These are phyloP conservation scores for Rhinogobius similis DNA, from an alignment of 2,113 vertebrate species.

Conservation along the genomic window DNA sequence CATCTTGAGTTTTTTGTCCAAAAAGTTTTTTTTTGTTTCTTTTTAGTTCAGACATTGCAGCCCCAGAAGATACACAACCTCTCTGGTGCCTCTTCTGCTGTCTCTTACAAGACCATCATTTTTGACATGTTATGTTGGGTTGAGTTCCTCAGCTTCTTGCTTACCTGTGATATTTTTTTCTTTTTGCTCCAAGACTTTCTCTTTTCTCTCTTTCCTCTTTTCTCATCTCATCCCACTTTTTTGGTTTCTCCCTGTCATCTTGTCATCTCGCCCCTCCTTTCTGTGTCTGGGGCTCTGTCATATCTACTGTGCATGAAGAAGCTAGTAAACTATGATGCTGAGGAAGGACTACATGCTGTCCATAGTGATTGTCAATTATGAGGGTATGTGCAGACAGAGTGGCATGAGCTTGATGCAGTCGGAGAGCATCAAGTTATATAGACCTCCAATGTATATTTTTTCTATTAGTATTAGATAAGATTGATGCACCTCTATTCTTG, in stretches of 20 bases:
- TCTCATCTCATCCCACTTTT: conserved; percentile 17
- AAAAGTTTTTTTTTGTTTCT: conserved; percentile 20
- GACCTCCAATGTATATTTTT: not conserved
- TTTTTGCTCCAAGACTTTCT: conserved; percentile 3
- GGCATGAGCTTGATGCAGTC: conserved; percentile 34
- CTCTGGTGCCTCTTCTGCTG: conserved; percentile 9
- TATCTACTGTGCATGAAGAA: conserved; percentile 64
- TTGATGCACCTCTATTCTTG: conserved; percentile 8
- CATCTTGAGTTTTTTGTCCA: conserved; percentile 11
- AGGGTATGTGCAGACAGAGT: conserved; percentile 70
- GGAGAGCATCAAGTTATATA: conserved; percentile 3
- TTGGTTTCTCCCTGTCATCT: conserved; percentile 1
- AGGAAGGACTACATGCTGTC: conserved; percentile 81
- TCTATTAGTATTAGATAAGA: conserved; percentile 11
- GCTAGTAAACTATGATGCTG: conserved; percentile 75
- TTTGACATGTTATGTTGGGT: not conserved
- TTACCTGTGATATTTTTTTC: conserved; percentile 2
- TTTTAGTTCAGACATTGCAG: conserved; percentile 33
- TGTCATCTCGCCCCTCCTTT: conserved; percentile 17
- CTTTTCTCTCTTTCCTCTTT: not conserved
- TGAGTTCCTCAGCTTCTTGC: conserved; percentile 11
- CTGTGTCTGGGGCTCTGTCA: conserved; percentile 52
- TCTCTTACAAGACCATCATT: conserved; percentile 5
- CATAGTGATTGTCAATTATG: conserved; percentile 78
- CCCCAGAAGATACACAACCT: conserved; percentile 14